phyloP scores from a whole-genome alignment of 2,888 invertebrate species.

The Idaea dimidiata region DNA sequence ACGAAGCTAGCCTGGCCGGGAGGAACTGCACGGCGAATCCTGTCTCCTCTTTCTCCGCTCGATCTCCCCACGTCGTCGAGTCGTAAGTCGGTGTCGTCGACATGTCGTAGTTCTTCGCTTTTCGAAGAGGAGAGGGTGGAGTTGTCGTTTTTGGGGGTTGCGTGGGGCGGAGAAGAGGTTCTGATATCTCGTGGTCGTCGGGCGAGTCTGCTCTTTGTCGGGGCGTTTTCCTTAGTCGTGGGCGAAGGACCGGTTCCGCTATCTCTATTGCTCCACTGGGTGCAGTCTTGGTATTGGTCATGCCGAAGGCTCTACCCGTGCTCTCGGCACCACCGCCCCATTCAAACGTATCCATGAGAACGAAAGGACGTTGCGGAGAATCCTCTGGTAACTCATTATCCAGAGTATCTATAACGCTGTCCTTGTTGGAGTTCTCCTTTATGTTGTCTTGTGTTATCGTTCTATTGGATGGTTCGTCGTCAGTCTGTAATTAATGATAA shows the following conservation, averaged over 20 bases:
- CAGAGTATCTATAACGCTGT: conserved; percentile 47
- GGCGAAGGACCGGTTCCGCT: conserved; percentile 86
- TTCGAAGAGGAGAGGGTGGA: conserved; percentile 52
- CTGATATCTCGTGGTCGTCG: conserved; percentile 82
- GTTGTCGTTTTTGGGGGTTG: conserved; percentile 57
- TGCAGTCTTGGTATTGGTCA: conserved; percentile 71
- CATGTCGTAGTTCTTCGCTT: conserved; percentile 72
- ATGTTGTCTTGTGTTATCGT: conserved; percentile 43
- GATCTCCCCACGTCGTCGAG: conserved; percentile 50
- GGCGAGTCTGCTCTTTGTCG: conserved; percentile 73
- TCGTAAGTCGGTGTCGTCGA: conserved; percentile 66
- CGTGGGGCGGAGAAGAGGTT: conserved; percentile 82
- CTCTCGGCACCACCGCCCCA: conserved; percentile 74
- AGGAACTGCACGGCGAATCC: conserved; percentile 88
- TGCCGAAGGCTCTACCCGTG: conserved; percentile 83
- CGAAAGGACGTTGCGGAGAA: conserved; percentile 56
- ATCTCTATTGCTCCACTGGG: conserved; percentile 82
- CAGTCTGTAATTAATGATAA: not conserved
- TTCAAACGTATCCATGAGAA: conserved; percentile 71
- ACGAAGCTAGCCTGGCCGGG: conserved; percentile 88
- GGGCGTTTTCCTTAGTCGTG: conserved; percentile 79
- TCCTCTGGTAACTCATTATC: conserved; percentile 73
- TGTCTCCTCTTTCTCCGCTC: conserved; percentile 58
- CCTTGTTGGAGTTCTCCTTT: conserved; percentile 47
- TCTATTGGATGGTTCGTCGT: conserved; percentile 32